phyloP scores from a whole-genome alignment of 2,797 vertebrate genomes.

The Acanthiza pusilla region DNA sequence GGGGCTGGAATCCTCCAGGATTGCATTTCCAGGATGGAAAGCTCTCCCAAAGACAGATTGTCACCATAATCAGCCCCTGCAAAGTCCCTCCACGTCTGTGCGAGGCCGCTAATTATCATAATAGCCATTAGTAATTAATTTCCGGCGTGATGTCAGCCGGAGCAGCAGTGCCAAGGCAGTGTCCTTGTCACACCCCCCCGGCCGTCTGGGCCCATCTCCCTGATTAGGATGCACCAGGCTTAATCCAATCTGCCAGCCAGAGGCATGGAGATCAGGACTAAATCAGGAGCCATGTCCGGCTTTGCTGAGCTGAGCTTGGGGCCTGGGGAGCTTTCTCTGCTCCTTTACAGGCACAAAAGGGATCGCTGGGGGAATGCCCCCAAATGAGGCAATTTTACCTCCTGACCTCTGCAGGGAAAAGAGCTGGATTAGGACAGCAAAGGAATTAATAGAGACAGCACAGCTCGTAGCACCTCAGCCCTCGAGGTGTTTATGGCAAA shows the following conservation, averaged over 20 bases:
- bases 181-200: conserved; percentile 72
- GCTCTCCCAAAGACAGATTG: conserved; percentile 36
- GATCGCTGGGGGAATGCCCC: neutral
- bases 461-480: neutral
- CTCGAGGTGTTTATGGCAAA: neutral
- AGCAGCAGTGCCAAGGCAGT: conserved; percentile 72
- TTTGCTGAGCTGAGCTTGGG: neutral
- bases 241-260: conserved; percentile 44
- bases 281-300: conserved; percentile 25
- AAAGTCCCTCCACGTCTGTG: conserved; percentile 46
- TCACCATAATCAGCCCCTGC: conserved; percentile 43
- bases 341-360: conserved; percentile 8
- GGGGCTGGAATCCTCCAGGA: neutral
- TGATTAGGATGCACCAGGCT: conserved; percentile 68
- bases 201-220: conserved; percentile 67
- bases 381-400: conserved; percentile 23
- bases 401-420: conserved; percentile 28
- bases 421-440: conserved; percentile 26
- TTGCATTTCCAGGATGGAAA: neutral
- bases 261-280: conserved; percentile 31
- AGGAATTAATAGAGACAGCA: conserved; percentile 41
- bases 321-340: neutral
- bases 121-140: conserved; percentile 66
- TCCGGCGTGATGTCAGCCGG: conserved; percentile 79
- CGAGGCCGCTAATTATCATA: conserved; percentile 52